phyloP scores from a whole-genome alignment of 1,140 invertebrate genomes.

The Drosophila arawakana region DNA sequence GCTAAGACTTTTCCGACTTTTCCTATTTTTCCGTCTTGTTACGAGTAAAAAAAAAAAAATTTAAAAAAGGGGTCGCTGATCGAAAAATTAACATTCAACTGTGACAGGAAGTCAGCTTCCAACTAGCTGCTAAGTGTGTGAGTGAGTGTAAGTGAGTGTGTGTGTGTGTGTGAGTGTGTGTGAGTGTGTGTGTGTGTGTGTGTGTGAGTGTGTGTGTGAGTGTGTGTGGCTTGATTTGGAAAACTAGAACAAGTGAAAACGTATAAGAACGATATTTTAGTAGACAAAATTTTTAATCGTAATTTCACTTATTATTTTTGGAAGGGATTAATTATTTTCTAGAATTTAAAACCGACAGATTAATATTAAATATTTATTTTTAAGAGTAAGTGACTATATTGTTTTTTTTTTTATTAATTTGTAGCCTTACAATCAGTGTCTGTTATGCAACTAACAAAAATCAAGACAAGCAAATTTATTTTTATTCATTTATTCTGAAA shows the following conservation, averaged over 20 bases:
- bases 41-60: background rate
- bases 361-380: no score
- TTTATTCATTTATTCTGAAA: no score
- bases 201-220: background rate
- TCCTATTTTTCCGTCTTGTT: constrained; percentile 21
- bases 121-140: background rate
- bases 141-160: background rate
- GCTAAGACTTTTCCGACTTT: constrained; percentile 45
- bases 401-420: no score
- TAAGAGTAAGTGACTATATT: no score
- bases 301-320: no score
- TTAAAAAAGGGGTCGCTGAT: constrained; percentile 37
- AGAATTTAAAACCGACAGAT: no score
- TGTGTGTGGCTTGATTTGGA: constrained; percentile 33
- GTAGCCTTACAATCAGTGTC: no score
- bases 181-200: background rate
- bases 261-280: background rate
- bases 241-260: constrained; percentile 43
- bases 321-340: no score
- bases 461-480: no score
- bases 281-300: no score
- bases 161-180: background rate
- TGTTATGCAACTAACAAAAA: no score
- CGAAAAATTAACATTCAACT: constrained; percentile 57
- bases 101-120: constrained; percentile 59